These are phyloP conservation scores for Drosophila hydei DNA, from an alignment of 1,140 invertebrate species.

Conservation along the genomic window DNA sequence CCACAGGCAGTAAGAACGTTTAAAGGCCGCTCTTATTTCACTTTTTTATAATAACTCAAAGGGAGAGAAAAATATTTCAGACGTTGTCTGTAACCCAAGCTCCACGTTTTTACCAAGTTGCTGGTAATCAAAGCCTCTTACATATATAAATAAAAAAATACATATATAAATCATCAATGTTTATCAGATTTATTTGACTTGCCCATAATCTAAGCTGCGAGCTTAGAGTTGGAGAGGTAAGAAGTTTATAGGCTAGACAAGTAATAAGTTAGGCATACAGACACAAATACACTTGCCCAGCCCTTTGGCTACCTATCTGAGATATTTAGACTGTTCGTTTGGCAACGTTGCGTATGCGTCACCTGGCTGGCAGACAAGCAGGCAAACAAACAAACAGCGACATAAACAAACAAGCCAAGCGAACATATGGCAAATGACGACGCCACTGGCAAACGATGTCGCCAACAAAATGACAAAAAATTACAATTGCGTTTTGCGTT, in stretches of 20 bases:
- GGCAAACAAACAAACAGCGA: conserved; percentile 31
- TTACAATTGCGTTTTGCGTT: conserved; percentile 68
- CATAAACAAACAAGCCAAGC: conserved; percentile 26
- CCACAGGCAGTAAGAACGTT: too few relatives aligned
- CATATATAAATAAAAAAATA: not conserved
- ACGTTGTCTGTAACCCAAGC: not conserved
- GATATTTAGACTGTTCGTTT: conserved; percentile 5
- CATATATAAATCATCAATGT: not conserved
- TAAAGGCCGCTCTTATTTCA: too few relatives aligned
- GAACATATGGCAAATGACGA: conserved; percentile 41
- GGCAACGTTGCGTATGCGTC: conserved; percentile 61
- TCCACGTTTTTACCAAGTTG: too few relatives aligned
- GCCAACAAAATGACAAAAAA: conserved; percentile 62
- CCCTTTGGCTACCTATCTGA: not conserved
- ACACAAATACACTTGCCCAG: conserved; percentile 9
- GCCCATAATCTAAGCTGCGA: not conserved
- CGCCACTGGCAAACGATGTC: conserved; percentile 22
- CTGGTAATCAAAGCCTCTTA: too few relatives aligned
- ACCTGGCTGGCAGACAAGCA: conserved; percentile 40
- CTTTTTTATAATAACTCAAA: not conserved
- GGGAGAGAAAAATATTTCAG: not conserved
- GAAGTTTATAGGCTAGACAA: not conserved
- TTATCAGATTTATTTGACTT: conserved; percentile 4
- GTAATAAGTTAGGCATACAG: not conserved
- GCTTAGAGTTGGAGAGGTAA: not conserved